Evolutionary conservation across 2,113 vertebrate genomes (phyloP).

Genomic region (Microcebus lehilahytsara): DNA sequence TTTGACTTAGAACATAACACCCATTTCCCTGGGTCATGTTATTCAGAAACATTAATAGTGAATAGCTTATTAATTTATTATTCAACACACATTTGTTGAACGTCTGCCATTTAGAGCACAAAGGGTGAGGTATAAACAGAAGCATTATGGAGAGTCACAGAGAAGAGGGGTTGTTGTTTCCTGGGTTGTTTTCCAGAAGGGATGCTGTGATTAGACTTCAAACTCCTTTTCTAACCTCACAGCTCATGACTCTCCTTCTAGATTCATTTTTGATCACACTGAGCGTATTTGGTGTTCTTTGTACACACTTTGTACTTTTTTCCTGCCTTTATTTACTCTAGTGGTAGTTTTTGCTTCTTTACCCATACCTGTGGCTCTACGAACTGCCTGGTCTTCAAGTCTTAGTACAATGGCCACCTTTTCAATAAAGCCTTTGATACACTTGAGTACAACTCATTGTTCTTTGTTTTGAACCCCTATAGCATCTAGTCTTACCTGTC

Average conservation of each 20-base stretch:
- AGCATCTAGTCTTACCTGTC: background rate
- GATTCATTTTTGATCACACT: background rate
- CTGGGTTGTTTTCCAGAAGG: background rate
- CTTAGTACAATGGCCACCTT: background rate
- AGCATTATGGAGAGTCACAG: background rate
- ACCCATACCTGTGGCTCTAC: background rate
- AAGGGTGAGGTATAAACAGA: background rate
- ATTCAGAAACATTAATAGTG: background rate
- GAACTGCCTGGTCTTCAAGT: background rate
- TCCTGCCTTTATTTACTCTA: background rate
- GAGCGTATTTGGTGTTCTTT: background rate
- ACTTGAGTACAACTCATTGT: background rate
- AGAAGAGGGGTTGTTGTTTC: background rate
- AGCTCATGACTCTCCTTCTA: background rate
- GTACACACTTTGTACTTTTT: background rate
- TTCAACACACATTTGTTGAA: constrained; percentile 31
- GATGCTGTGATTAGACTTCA: background rate
- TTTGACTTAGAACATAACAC: background rate
- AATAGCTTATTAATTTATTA: constrained; percentile 29
- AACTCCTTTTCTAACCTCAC: background rate
- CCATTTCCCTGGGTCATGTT: background rate
- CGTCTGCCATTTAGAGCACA: constrained; percentile 14
- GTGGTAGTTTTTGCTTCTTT: background rate
- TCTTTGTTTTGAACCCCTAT: background rate
- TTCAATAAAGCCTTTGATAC: background rate